Base-by-base conservation (phyloP, 1,140 invertebrate species). In the Riptortus pedestris region DNA sequence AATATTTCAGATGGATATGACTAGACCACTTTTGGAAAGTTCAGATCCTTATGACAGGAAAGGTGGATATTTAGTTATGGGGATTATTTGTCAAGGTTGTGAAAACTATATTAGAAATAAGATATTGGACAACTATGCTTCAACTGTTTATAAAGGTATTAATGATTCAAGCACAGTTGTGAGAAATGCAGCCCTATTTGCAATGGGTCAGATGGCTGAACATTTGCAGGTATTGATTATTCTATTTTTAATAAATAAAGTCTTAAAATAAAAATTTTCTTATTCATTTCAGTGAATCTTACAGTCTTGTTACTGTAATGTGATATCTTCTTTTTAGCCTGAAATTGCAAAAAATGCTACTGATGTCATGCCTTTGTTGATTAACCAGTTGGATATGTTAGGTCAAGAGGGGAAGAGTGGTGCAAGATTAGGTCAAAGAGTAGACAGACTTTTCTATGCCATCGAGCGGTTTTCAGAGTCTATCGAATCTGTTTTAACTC, bases 381-480 rank as follows among this genome's bases (percentile, higher is more conserved):
- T 90, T 69, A 79, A 86, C 57, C 87, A 84, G 68, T 73, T 91
- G 0, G 74, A 78, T 18, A 78, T 84, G 69, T 73, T 86, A 27
- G 80, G 79, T 33, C 31, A 66, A 47, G 20, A 29, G 16, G 65
- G 55, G 3, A 63, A 51, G 29, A 33, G 14, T 26, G 64, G 57
- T 48, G 55, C 52, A 9, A 62, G 52, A 20, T 18, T 59, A 3
- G 60, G 64, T 3, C 60, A 60, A n/a, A 20, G 59, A 12, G 68
- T 85, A 0, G 80, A 84, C 67, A 80, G 86, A 45, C 84, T 89
- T 74, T 91, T 91, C 71, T 91, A 90, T 73, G 88, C 89, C 0
- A 69, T 92, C 24, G 87, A 91, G 72, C 84, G 82, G 43, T 90
- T 89, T 67, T 88, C 85, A 70, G 87, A 90, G 73, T 88, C 89